These are phyloP conservation scores for Enteromius anoplus DNA, from an alignment of 2,797 vertebrate species.

Conservation along the genomic window DNA sequence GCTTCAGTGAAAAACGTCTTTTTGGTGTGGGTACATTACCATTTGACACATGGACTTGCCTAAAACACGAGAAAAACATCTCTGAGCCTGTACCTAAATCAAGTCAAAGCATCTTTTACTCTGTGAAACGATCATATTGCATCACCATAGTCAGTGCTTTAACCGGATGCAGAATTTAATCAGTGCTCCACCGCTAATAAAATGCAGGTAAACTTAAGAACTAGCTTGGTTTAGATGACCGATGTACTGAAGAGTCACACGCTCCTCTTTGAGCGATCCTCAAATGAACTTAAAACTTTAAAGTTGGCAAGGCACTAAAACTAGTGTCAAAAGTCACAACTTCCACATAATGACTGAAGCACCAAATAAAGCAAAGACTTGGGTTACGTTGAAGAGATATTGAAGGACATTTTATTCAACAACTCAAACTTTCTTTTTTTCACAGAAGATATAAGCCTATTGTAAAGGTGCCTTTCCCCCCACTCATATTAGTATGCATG, in stretches of 20 bases:
- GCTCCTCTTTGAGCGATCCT: not conserved
- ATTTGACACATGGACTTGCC: not conserved
- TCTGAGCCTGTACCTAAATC: not conserved
- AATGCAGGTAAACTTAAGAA: not conserved
- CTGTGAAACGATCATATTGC: not conserved
- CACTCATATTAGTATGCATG: slow-evolving; percentile 32
- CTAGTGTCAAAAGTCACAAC: not conserved
- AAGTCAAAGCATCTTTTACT: not conserved
- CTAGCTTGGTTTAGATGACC: not conserved
- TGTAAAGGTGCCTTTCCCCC: slow-evolving; percentile 57
- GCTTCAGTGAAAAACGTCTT: not conserved
- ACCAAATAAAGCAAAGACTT: slow-evolving; percentile 26
- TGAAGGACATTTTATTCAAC: slow-evolving; percentile 78
- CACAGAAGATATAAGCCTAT: slow-evolving; percentile 74
- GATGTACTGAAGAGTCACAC: not conserved
- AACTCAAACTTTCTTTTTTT: slow-evolving; percentile 80
- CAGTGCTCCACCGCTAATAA: not conserved
- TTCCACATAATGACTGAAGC: not conserved
- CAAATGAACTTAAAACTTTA: not conserved
- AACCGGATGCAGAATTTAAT: not conserved
- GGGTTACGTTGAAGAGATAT: slow-evolving; percentile 57
- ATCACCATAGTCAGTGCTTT: not conserved
- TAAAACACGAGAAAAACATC: not conserved
- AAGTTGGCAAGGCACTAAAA: not conserved
- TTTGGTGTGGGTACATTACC: not conserved